Conservation (phyloP, 2,797 vertebrate genomes). For the Hemitrygon akajei region DNA sequence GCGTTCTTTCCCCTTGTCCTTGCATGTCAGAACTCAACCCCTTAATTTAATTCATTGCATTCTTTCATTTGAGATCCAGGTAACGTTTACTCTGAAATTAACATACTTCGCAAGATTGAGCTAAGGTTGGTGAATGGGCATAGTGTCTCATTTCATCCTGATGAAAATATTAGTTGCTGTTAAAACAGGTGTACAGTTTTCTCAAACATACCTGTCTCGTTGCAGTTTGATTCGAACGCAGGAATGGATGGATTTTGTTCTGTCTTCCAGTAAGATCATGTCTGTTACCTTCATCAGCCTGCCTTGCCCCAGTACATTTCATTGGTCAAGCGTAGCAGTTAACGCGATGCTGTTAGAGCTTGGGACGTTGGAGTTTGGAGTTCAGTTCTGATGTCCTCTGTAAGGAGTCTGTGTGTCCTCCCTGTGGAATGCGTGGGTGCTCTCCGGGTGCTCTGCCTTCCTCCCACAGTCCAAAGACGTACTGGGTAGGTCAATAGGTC, state of each 20-base stretch:
- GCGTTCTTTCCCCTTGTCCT: neutral
- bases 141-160: neutral
- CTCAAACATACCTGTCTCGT: too few species aligned
- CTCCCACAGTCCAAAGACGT: too few species aligned
- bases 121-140: neutral
- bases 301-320: neutral
- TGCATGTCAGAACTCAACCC: too few species aligned
- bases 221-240: neutral
- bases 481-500: too few species aligned
- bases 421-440: too few species aligned
- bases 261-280: neutral
- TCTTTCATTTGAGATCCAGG: neutral
- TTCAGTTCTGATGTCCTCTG: too few species aligned
- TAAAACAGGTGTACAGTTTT: neutral
- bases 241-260: neutral
- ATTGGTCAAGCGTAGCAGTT: neutral
- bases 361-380: too few species aligned
- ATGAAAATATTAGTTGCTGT: neutral
- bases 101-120: neutral
- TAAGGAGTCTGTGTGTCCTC: too few species aligned
- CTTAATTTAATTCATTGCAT: neutral
- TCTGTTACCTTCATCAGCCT: neutral
- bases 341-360: too few species aligned
- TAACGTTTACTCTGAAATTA: neutral
- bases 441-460: too few species aligned